Evolutionary conservation across 2,888 invertebrate genomes (phyloP).

Genomic region (Carpatolechia fugitivella): DNA sequence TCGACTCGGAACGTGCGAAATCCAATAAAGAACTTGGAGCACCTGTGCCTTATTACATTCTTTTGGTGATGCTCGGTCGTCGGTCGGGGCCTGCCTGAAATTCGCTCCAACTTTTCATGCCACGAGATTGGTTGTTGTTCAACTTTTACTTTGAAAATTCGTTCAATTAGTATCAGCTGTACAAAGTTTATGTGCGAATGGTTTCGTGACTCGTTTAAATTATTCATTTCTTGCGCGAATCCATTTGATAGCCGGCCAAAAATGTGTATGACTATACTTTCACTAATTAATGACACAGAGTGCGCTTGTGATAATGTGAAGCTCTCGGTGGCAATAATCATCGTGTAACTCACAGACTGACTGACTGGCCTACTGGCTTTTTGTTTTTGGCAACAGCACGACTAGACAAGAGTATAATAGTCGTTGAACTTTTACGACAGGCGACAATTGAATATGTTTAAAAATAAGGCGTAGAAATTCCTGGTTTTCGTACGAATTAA

Average conservation of each 20-base stretch:
- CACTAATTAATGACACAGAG: conserved; percentile 15
- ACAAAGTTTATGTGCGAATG: conserved; percentile 34
- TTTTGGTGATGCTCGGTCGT: conserved; percentile 64
- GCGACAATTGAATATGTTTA: conserved; percentile 6
- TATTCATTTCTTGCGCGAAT: neutral
- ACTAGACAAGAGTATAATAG: conserved; percentile 6
- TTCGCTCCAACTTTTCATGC: conserved; percentile 67
- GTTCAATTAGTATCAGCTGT: conserved; percentile 66
- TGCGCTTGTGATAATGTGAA: neutral
- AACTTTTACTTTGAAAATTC: conserved; percentile 72
- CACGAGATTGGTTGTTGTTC: conserved; percentile 69
- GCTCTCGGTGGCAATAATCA: neutral
- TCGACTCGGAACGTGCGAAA: conserved; percentile 73
- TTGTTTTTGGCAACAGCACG: conserved; percentile 8
- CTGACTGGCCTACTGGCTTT: conserved; percentile 13
- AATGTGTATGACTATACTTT: conserved; percentile 22
- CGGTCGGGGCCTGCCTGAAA: conserved; percentile 52
- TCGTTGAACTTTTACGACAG: conserved; percentile 6
- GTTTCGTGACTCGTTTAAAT: conserved; percentile 45
- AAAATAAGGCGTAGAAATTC: conserved; percentile 3
- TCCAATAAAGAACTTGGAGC: conserved; percentile 76
- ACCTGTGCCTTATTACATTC: conserved; percentile 79
- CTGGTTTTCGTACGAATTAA: neutral
- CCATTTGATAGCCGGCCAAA: conserved; percentile 4
- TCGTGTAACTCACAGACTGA: conserved; percentile 1